A percentile compares a stretch with the other conserved stretches of the same genome.
Conservation (phyloP, 2,113 vertebrate genomes). For the Syrrhaptes paradoxus region DNA sequence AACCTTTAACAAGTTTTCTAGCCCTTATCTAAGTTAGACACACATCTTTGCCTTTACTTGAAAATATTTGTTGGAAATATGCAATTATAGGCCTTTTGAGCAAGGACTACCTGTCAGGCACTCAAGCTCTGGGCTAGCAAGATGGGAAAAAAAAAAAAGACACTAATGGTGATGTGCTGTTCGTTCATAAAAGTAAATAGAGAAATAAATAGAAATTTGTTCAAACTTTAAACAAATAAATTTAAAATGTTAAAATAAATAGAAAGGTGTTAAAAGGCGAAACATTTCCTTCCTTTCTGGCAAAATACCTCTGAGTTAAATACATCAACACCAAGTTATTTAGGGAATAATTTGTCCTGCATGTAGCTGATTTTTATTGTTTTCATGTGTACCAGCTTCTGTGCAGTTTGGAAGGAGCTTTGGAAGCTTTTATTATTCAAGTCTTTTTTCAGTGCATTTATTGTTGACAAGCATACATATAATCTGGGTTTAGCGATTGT, state of each 20-base stretch:
- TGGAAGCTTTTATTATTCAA: neutral
- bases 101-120: neutral
- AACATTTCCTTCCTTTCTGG: neutral
- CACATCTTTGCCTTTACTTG: neutral
- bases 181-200: neutral
- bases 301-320: neutral
- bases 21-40: constrained; percentile 29
- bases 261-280: neutral
- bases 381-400: neutral
- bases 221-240: neutral
- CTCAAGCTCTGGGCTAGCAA: neutral
- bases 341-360: neutral
- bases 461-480: neutral
- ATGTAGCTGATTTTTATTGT: neutral
- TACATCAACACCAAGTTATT: neutral
- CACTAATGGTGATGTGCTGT: neutral
- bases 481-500: neutral
- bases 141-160: neutral
- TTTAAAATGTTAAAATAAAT: neutral
- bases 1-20: neutral
- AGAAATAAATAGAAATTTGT: neutral
- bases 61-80: neutral
- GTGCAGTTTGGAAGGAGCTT: neutral
- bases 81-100: neutral
- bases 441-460: neutral